Base-by-base conservation (phyloP, 1,140 invertebrate species). In the Diploscapter pachys region DNA sequence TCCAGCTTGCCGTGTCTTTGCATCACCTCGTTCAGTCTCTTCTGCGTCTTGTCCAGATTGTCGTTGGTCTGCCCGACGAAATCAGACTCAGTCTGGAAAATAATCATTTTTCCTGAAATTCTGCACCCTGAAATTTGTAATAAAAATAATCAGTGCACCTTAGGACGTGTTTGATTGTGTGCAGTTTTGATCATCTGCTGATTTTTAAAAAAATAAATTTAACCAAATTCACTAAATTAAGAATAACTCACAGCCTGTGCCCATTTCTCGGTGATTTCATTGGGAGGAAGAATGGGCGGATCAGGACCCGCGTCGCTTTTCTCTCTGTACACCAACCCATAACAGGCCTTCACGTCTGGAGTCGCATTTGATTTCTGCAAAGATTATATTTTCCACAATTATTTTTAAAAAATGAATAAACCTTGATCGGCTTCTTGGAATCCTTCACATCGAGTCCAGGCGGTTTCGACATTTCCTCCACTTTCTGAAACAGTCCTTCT, bases 341-440 rank as follows among this genome's bases (percentile, higher is more conserved):
- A 83, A 72, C 82, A 83, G 5, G 78, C 80, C 63, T 80, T 83
- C 70, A 80, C 73, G 52, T 83, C 82, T 1, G 72, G 62, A 3
- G 75, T 81, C 9, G 66, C 73, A 31, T 79, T 76, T 52, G 61
- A 56, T 64, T 70, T 52, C 11, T 64, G 69, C 9, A 31, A 54
- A 4, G 56, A 54, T 4, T 69, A 53, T 6, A 50, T 69, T 64
- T 62, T 68, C 31, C 31, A 31, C 31, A 31, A 31, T 31, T 31
- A 31, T 31, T 31, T 31, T 31, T 31, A 31, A 31, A 31, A 31
- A 31, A 31, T 31, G 31, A 31, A 31, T 31, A 31, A 31, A 31
- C 31, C 31, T 31, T 31, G 31, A 31, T 31, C 31, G 31, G 31
- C 31, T 31, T 31, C 31, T 31, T 31, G 31, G 31, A 31, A 31